A percentile compares a stretch with the other conserved stretches of the same genome.
These are phyloP conservation scores for Scaptomyza montana DNA, from an alignment of 1,140 invertebrate genomes.

Conservation along the genomic window DNA sequence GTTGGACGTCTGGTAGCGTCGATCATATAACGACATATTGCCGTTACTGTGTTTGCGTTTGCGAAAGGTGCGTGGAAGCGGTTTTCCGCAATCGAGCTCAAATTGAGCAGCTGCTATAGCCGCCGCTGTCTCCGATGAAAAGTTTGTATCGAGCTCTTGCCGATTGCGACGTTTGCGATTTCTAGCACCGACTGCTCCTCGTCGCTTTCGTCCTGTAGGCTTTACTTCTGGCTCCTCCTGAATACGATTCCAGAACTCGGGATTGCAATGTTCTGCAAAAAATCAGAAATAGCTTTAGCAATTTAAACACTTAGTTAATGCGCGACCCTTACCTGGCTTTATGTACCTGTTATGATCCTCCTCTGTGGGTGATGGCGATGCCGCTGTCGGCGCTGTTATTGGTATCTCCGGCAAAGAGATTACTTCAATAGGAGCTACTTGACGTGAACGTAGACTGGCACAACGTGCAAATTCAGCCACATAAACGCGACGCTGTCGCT, in stretches of 20 bases:
- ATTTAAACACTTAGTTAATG: background rate
- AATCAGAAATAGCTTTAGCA: background rate
- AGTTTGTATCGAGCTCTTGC: constrained; percentile 41
- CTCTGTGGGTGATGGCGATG: constrained; percentile 60
- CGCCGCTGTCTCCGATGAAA: constrained; percentile 66
- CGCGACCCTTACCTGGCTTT: constrained; percentile 45
- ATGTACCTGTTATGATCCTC: constrained; percentile 37
- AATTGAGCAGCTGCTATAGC: constrained; percentile 66
- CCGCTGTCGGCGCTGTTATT: constrained; percentile 9
- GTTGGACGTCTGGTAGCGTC: constrained; percentile 69
- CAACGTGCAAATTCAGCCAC: constrained; percentile 47
- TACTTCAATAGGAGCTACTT: constrained; percentile 11
- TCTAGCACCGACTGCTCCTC: constrained; percentile 14
- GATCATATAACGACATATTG: constrained; percentile 77
- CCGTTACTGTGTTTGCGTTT: constrained; percentile 51
- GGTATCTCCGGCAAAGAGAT: constrained; percentile 10
- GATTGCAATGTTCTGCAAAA: constrained; percentile 49
- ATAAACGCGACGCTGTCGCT: constrained; percentile 56
- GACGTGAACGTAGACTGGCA: constrained; percentile 53
- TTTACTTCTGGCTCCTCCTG: constrained; percentile 58
- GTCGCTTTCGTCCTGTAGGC: constrained; percentile 33
- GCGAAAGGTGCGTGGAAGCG: constrained; percentile 24
- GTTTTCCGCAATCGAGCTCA: constrained; percentile 56
- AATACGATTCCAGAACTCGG: constrained; percentile 56
- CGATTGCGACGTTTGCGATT: constrained; percentile 48